Conservation (phyloP, 2,888 invertebrate species). For the Lordiphosa andalusiaca region DNA sequence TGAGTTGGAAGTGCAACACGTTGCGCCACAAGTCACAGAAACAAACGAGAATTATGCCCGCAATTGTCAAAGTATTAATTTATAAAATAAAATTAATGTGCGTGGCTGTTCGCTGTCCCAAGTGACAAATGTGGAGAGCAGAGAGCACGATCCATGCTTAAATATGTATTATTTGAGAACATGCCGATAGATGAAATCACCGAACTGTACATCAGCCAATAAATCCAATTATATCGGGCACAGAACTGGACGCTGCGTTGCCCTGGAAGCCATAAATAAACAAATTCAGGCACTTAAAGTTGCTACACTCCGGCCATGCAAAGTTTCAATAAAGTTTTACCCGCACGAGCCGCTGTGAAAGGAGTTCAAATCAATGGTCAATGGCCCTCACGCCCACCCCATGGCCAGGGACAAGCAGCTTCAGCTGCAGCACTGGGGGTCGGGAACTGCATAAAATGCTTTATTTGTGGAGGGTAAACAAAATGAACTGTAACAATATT, state of each 20-base stretch:
- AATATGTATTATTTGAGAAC: no score
- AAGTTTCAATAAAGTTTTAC: slow-evolving; percentile 24
- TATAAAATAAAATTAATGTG: slow-evolving; percentile 41
- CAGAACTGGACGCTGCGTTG: no score
- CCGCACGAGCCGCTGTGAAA: slow-evolving; percentile 18
- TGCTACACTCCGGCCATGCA: slow-evolving; percentile 12
- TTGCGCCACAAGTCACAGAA: slow-evolving; percentile 34
- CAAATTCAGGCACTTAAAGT: slow-evolving; percentile 42
- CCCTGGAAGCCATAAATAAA: slow-evolving; percentile 27
- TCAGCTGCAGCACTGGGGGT: slow-evolving; percentile 27
- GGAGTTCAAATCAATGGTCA: slow-evolving; percentile 42
- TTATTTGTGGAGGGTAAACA: slow-evolving; percentile 68
- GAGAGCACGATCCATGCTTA: no score
- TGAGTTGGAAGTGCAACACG: slow-evolving; percentile 57
- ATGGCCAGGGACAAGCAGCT: slow-evolving; percentile 23
- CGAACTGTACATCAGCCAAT: no score
- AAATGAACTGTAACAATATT: slow-evolving; percentile 75
- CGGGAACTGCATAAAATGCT: slow-evolving; percentile 61
- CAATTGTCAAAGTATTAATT: slow-evolving; percentile 42
- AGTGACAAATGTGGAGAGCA: background rate
- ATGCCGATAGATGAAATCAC: no score
- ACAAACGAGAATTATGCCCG: slow-evolving; percentile 39
- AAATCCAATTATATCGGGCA: no score
- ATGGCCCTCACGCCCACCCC: slow-evolving; percentile 26
- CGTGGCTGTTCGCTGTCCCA: background rate